Base-by-base conservation (phyloP, 37 sponge, comb jelly and placozoan species). In the Diacarnus erythraeanus region DNA sequence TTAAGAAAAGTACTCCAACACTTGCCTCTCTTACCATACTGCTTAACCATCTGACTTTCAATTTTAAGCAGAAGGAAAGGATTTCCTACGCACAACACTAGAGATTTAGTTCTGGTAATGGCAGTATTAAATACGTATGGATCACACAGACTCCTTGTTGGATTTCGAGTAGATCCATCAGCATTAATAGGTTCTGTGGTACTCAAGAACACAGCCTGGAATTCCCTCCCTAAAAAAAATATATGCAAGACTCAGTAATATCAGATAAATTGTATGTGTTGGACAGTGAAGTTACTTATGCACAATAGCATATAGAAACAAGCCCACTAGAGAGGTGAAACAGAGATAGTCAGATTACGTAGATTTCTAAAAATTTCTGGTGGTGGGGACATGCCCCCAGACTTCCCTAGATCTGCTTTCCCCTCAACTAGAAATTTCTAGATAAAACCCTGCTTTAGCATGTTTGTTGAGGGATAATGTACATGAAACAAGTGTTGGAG, bases 81-180 rank as follows among this genome's bases (percentile, higher is more conserved):
- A 40, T 91, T 91, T 2, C 91, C 91, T 8, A 91, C 80, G 51
- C 75, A 64, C 38, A 91, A 83, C 12, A 91, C 84, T 15, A 91
- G 80, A 26, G 79, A 83, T 58, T 78, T 69, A 56, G 91, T 82
- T 47, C 91, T 58, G 29, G 87, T 91, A 64, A 91, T 47, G 60
- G 79, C 87, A 42, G 91, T 91, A 69, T 86, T 91, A 58, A 91
- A 86, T 8, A 91, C 78, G 37, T n/a, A 71, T 17, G 64, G 87
- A 74, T 82, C 88, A 63, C 74, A 73, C 33, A 91, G 57, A 63
- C 87, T 83, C 64, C 82, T 91, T 0, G 87, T 91, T 0, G 91
- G 76, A 65, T 91, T 83, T 29, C 72, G 57, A 1, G 68, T 75
- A 1, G 20, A 51, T 2, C 87, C 87, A 78, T 82, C 79, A 27